Conservation (phyloP, 2,797 vertebrate genomes). For the Lacerta viridis region DNA sequence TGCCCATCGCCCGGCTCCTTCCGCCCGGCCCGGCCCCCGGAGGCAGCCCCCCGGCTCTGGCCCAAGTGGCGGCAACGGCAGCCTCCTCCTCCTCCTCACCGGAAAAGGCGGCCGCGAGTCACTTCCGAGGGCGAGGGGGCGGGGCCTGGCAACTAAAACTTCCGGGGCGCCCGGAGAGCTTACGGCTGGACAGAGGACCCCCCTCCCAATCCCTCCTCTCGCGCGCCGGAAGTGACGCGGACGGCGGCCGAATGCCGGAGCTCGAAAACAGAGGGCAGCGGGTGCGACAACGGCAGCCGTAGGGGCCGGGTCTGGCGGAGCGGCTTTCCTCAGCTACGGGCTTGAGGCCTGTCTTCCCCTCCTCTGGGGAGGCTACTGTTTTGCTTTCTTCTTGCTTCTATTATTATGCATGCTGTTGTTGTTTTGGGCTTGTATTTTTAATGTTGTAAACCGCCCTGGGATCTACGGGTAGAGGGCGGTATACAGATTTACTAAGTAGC, state of each 20-base stretch:
- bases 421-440: too few species aligned
- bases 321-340: too few species aligned
- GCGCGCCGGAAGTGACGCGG: not conserved
- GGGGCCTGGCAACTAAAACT: constrained; percentile 26
- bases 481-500: too few species aligned
- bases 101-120: constrained; percentile 58
- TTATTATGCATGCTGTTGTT: too few species aligned
- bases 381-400: too few species aligned
- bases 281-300: too few species aligned
- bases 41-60: constrained; percentile 63
- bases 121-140: constrained; percentile 68
- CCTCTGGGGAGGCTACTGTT: too few species aligned
- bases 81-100: constrained; percentile 66
- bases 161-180: constrained; percentile 43
- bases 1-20: constrained; percentile 50
- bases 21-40: constrained; percentile 45
- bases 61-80: constrained; percentile 57
- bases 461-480: too few species aligned
- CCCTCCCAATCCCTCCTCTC: too few species aligned
- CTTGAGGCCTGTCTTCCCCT: not conserved
- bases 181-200: too few species aligned
- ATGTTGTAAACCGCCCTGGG: too few species aligned
- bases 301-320: not conserved
- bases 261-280: not conserved
- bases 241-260: not conserved